Percentiles rank a stretch among this genome's conserved stretches.
phyloP scores from a whole-genome alignment of 2,113 vertebrate genomes.

The Sinocyclocheilus rhinocerous region DNA sequence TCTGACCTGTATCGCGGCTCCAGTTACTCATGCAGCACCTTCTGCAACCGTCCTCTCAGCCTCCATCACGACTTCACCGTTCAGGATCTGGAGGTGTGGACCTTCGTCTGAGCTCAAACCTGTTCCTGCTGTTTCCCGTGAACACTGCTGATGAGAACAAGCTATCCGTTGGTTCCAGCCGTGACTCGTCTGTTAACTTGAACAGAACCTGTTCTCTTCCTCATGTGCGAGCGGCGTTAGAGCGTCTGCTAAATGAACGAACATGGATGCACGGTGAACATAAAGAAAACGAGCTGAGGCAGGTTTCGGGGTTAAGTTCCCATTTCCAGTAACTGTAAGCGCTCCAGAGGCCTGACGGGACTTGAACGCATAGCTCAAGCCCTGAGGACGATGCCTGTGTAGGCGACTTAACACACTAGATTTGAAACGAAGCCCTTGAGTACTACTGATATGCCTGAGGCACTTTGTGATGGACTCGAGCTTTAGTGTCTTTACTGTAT shows the following conservation, averaged over 20 bases:
- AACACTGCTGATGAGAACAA: too few species aligned
- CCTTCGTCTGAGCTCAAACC: conserved; percentile 78
- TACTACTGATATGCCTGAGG: not conserved
- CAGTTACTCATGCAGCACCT: conserved; percentile 91
- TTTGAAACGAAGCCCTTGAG: too few species aligned
- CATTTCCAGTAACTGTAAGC: not conserved
- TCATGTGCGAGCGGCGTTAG: not conserved
- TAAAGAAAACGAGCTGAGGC: not conserved
- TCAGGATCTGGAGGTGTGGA: conserved; percentile 93
- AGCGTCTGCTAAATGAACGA: not conserved
- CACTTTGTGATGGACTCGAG: too few species aligned
- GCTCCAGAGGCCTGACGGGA: not conserved
- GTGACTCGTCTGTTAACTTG: not conserved
- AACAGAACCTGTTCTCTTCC: not conserved
- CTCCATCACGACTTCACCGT: conserved; percentile 91
- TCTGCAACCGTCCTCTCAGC: conserved; percentile 89
- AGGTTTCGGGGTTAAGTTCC: not conserved
- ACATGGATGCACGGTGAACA: not conserved
- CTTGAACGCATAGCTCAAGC: not conserved
- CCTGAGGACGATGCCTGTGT: too few species aligned
- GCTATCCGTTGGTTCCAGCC: not conserved
- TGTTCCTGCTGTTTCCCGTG: not conserved
- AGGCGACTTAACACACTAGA: not conserved
- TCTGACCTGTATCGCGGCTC: conserved; percentile 88
- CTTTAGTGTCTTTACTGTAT: not conserved